A percentile compares a stretch with the other conserved stretches of the same genome.
Conservation (phyloP, 2,888 invertebrate species). For the Eilema depressum region DNA sequence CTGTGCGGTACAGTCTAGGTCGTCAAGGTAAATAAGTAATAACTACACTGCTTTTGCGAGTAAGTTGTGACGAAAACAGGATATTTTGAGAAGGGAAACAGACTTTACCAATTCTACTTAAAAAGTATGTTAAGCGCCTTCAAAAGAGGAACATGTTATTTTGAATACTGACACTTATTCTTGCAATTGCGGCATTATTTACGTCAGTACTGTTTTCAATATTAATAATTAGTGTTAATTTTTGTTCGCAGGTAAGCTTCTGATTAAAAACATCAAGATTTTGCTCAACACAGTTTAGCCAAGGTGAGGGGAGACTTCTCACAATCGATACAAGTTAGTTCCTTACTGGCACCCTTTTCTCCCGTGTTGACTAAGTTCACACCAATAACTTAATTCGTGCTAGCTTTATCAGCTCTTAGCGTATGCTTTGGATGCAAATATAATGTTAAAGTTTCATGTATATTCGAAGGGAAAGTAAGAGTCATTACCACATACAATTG, state of each 20-base stretch:
- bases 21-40: too few relatives aligned
- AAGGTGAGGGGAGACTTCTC: neutral
- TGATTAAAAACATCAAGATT: neutral
- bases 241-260: conserved; percentile 14
- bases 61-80: too few relatives aligned
- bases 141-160: too few relatives aligned
- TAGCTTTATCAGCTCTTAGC: neutral
- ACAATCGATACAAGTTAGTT: neutral
- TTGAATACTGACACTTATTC: too few relatives aligned
- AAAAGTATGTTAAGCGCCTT: too few relatives aligned
- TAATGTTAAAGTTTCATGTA: neutral
- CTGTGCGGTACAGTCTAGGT: too few relatives aligned
- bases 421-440: neutral
- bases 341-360: neutral
- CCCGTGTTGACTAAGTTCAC: neutral
- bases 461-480: neutral
- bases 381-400: neutral
- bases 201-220: too few relatives aligned
- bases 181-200: too few relatives aligned
- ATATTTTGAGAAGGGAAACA: too few relatives aligned
- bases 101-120: too few relatives aligned
- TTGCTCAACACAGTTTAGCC: neutral
- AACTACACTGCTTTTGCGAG: too few relatives aligned
- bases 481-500: neutral
- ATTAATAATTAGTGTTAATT: neutral